These are phyloP conservation scores for Macquaria australasica DNA, from an alignment of 2,113 vertebrate genomes.

Conservation along the genomic window DNA sequence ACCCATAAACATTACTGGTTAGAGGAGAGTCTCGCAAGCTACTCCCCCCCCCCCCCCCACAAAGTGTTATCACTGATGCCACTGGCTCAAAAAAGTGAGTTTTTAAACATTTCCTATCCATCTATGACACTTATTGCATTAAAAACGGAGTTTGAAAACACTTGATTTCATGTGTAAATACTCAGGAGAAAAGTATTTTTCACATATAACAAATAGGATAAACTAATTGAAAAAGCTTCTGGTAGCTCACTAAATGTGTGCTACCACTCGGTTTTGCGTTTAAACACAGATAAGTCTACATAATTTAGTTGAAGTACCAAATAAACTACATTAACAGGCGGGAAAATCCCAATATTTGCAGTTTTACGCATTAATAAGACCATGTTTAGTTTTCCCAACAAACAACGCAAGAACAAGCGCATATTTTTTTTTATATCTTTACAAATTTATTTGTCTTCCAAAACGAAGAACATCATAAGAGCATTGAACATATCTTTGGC, in stretches of 20 bases:
- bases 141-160: not conserved
- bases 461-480: constrained; percentile 91
- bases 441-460: constrained; percentile 93
- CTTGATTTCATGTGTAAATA: not conserved
- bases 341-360: not conserved
- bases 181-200: not conserved
- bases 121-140: not conserved
- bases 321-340: not conserved
- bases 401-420: constrained; percentile 22
- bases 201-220: accelerated
- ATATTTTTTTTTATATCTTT: constrained; percentile 72
- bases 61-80: not conserved
- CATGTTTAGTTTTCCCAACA: not conserved
- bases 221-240: not conserved
- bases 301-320: not conserved
- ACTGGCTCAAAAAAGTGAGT: not conserved
- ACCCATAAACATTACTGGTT: not conserved
- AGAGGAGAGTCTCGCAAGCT: not conserved
- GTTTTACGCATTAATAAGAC: not conserved
- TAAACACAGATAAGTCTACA: not conserved
- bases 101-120: not conserved
- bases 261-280: not conserved
- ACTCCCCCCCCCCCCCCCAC: too few relatives aligned
- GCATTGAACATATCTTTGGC: constrained; percentile 94
- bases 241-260: not conserved